Base-by-base conservation (phyloP, 2,113 vertebrate genomes). In the Helogale parvula region DNA sequence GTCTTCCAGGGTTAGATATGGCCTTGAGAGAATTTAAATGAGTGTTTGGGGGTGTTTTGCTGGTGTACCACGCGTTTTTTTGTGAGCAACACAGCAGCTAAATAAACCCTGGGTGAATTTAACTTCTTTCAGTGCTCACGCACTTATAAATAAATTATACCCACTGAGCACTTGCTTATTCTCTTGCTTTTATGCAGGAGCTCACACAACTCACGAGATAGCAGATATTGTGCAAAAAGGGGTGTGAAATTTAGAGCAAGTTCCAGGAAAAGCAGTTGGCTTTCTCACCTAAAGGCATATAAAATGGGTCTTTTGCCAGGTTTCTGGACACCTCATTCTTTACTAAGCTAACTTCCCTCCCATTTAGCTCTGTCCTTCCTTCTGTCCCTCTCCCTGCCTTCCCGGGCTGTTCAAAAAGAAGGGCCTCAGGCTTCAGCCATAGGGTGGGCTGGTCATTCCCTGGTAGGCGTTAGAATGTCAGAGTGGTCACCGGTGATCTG, bases 251-350 rank as follows among this genome's bases (percentile, higher is more conserved):
- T 52, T 90, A 96, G 87, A 98, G 85, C 72, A 27, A 19, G 60
- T 98, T 98, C 97, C 98, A 98, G 98, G 98, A 98, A 98, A 98
- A 98, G 76, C 96, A 95, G 96, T 98, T 98, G 97, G 94, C 88
- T 98, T 94, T 97, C 98, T 98, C 97, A 98, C 98, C 98, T 98
- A 94, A 60, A 98, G 98, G 98, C 97, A 66, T 95, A 7, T n/a
- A 2, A 3, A 14, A 7, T 14, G 98, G 99, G 99, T 98, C 97
- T 96, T 91, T 97, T 99, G 99, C 99, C 98, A 98, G 1, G 7
- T 52, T 69, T 94, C 94, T 96, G 97, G 98, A 87, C 96, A 79
- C 80, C 96, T 96, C 35, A 54, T 80, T 98, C 83, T 95, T 93
- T 95, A n/a, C 79, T 35, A 86, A 88, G 82, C 0, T 1, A 93